Evolutionary conservation across 1,140 invertebrate genomes (phyloP).

Genomic region (Odontomachus brunneus): DNA sequence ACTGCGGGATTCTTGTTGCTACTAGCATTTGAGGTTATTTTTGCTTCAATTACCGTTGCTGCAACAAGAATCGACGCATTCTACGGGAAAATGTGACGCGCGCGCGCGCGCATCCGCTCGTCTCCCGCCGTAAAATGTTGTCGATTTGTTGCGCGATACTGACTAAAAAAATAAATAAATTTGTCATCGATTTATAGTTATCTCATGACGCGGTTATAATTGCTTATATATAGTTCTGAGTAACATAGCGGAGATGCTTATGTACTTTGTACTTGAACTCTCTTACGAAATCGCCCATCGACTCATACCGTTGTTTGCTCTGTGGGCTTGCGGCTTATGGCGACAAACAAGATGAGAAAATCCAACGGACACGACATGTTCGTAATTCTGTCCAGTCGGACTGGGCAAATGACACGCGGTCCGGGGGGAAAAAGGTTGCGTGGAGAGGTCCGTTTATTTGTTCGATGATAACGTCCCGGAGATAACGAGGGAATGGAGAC

Average conservation of each 20-base stretch:
- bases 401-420: constrained; percentile 44
- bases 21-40: neutral
- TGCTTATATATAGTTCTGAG: no score
- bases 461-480: constrained; percentile 65
- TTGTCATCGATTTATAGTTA: no score
- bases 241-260: no score
- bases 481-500: constrained; percentile 28
- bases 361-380: neutral
- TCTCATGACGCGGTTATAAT: no score
- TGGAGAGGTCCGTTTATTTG: constrained; percentile 71
- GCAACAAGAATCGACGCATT: neutral
- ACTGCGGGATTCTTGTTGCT: constrained; percentile 18
- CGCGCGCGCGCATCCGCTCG: neutral
- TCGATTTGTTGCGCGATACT: no score
- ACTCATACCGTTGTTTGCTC: neutral
- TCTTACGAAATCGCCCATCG: constrained; percentile 6
- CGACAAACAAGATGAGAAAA: constrained; percentile 1
- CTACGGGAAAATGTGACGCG: no score
- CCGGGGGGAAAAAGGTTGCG: constrained; percentile 58
- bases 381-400: constrained; percentile 35
- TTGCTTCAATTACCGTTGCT: neutral
- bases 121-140: no score
- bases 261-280: neutral
- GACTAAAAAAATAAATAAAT: no score
- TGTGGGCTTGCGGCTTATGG: no score